Evolutionary conservation across 2,888 invertebrate species (phyloP).

Genomic region (Digitonthophagus gazella): DNA sequence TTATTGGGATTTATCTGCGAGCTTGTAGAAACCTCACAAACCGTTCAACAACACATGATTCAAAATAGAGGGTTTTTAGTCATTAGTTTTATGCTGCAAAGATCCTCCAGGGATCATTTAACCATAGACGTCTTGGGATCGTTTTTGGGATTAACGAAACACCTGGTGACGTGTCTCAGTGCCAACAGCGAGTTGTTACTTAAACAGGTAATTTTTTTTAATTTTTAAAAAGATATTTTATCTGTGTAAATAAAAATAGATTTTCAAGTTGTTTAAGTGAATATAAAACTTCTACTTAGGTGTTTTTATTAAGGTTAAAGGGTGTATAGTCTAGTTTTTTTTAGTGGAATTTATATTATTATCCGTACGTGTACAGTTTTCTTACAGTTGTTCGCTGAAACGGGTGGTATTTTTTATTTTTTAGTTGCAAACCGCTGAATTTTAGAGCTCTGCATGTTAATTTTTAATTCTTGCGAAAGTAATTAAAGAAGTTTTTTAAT

Average conservation of each 20-base stretch:
- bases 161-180: constrained; percentile 88
- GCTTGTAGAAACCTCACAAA: constrained; percentile 92
- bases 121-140: constrained; percentile 91
- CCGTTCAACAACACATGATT: constrained; percentile 99
- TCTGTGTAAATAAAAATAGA: constrained; percentile 9
- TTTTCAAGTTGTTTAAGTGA: neutral
- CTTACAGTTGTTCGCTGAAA: constrained; percentile 32
- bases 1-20: constrained; percentile 96
- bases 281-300: no score
- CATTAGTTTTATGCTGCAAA: constrained; percentile 94
- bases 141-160: constrained; percentile 87
- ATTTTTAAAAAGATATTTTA: neutral
- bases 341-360: neutral
- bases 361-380: constrained; percentile 29
- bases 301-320: neutral
- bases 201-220: constrained; percentile 71
- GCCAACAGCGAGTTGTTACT: constrained; percentile 88
- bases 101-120: constrained; percentile 89
- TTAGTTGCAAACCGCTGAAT: constrained; percentile 25
- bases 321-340: constrained; percentile 11
- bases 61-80: constrained; percentile 98
- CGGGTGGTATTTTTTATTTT: constrained; percentile 33
- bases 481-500: no score
- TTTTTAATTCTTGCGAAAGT: neutral
- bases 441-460: neutral